A percentile compares a stretch with the other conserved stretches of the same genome.
Evolutionary conservation across 2,797 vertebrate genomes (phyloP).

Genomic region (Cuculus canorus): DNA sequence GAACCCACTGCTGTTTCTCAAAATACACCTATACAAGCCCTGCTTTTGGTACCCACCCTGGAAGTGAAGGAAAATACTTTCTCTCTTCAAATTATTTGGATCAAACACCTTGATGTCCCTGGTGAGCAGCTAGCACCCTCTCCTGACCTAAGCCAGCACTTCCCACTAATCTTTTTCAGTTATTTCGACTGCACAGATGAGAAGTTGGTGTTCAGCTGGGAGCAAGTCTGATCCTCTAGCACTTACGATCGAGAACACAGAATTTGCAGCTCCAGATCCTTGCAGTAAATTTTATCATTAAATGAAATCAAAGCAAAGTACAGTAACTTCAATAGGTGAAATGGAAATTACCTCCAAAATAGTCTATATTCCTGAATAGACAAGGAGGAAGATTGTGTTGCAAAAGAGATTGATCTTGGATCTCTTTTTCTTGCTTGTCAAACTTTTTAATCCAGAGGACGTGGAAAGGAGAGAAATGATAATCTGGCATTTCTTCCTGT

Average conservation of each 20-base stretch:
- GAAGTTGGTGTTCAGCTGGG: neutral
- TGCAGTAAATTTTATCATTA: neutral
- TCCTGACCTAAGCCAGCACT: neutral
- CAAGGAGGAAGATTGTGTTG: neutral
- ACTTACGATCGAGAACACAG: neutral
- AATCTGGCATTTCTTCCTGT: neutral
- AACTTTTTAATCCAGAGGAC: neutral
- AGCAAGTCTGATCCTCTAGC: neutral
- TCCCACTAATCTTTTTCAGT: neutral
- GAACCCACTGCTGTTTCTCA: neutral
- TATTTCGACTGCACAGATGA: neutral
- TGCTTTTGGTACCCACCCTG: neutral
- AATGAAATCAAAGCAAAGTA: neutral
- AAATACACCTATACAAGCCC: neutral
- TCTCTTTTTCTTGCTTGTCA: neutral
- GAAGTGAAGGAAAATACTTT: accelerated
- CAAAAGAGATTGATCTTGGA: neutral
- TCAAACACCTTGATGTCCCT: neutral
- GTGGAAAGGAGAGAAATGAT: neutral
- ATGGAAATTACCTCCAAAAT: neutral
- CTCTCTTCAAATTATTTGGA: neutral
- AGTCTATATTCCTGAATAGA: neutral
- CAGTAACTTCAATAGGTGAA: neutral
- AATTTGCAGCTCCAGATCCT: neutral
- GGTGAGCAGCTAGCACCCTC: neutral